Conservation (phyloP, 2,113 vertebrate genomes). For the Ariopsis seemanni region DNA sequence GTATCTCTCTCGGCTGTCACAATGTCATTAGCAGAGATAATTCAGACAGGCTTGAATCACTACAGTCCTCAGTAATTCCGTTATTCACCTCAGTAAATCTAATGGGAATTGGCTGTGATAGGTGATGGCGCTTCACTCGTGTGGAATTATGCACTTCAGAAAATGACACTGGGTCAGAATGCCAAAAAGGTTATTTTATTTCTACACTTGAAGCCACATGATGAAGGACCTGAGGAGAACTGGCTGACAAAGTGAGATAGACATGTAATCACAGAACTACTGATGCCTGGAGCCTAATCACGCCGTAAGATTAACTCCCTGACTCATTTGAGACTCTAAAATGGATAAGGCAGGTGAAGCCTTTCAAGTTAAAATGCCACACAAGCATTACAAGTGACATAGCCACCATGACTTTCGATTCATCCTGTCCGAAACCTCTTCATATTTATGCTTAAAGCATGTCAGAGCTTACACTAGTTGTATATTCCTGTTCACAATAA, state of each 20-base stretch:
- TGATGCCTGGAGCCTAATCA: constrained; percentile 30
- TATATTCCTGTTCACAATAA: constrained; percentile 44
- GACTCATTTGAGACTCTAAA: constrained; percentile 9
- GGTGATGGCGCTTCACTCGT: constrained; percentile 13
- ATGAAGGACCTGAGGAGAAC: not conserved
- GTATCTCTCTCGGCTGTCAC: not conserved
- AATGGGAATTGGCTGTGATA: constrained; percentile 31
- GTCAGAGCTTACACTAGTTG: not conserved
- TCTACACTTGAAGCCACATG: not conserved
- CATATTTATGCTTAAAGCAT: not conserved
- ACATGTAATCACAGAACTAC: constrained; percentile 9
- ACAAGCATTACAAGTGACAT: not conserved
- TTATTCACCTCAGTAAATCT: constrained; percentile 24
- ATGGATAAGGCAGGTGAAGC: not conserved
- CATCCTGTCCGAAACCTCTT: not conserved
- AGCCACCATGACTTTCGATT: not conserved
- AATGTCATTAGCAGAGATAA: not conserved
- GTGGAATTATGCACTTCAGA: constrained; percentile 15
- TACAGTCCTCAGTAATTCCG: not conserved
- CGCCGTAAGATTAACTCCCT: not conserved
- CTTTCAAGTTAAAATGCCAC: not conserved
- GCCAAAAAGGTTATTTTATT: constrained; percentile 25
- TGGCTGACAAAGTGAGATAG: constrained; percentile 25
- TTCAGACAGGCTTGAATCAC: not conserved
- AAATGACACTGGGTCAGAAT: constrained; percentile 33